Evolutionary conservation across 2,113 vertebrate species (phyloP), one percentile per base, ranked within the genome.

Genomic region (Choloepus hoffmanni): DNA sequence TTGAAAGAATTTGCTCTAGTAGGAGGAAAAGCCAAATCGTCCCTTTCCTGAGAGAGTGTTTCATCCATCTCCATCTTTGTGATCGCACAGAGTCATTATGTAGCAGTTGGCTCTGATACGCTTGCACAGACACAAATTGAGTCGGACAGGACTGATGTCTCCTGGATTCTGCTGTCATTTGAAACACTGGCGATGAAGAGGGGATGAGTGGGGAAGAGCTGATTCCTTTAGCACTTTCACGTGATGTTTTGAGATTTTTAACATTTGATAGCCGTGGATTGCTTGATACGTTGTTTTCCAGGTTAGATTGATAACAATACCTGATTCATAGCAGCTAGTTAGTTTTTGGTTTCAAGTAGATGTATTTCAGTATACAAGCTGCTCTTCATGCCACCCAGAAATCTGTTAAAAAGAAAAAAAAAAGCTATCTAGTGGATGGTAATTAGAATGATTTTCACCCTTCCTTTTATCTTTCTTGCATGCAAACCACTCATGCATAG

Each of bases 91-190:
- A 90, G 90, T 98, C 94, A 97, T 98, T 98, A 96, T 96, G 94
- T 97, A 98, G 98, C 98, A 98, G 98, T 99, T 99, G 98, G 98
- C 97, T 98, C 95, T 98, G 98, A 98, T 98, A 98, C 23, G 50
- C 97, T 98, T 98, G 95, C 98, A 97, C 93, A 98, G 98, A 98
- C 96, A 97, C 98, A 99, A 98, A 99, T 98, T 97, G 97, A 98
- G 98, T 98, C 98, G 24, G 98, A 98, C 98, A 99, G 98, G 98
- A 99, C 98, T 98, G 98, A 98, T 99, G 98, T 99, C 98, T 99
- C 97, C 96, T 98, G 98, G 98, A 98, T 98, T 98, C 98, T 96
- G 97, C 98, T 99, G 97, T 98, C 98, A 98, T 98, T 98, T 98
- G 98, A 98, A 99, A 98, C 98, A 95, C 97, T 98, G 98, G 96